These are phyloP conservation scores for Moxostoma hubbsi DNA, from an alignment of 2,797 vertebrate genomes.

Conservation along the genomic window DNA sequence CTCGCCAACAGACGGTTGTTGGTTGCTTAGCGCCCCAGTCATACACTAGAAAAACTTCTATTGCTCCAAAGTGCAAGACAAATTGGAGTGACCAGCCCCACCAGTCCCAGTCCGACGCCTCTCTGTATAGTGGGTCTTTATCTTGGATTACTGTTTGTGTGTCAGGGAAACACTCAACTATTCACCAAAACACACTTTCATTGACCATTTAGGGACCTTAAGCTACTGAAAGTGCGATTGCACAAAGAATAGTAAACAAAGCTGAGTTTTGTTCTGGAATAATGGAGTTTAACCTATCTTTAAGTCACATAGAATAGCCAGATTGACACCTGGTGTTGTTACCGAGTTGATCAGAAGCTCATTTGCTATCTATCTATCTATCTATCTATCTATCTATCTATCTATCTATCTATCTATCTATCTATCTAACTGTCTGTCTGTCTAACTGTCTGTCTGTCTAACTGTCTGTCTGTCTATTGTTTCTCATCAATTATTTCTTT, in stretches of 20 bases:
- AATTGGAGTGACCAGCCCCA: too few species aligned
- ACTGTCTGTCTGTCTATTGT: too few species aligned
- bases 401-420: too few species aligned
- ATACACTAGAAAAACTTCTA: conserved; percentile 32
- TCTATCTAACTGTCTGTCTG: too few species aligned
- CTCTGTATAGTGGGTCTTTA: conserved; percentile 4
- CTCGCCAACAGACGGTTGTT: not conserved
- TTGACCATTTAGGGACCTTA: conserved; percentile 4
- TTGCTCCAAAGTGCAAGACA: not conserved
- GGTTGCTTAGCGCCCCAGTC: conserved; percentile 7
- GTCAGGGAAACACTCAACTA: not conserved
- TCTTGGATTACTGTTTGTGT: conserved; percentile 25
- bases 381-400: too few species aligned
- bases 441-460: too few species aligned
- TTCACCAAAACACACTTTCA: conserved; percentile 21
- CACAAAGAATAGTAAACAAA: conserved; percentile 1
- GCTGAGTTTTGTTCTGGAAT: conserved; percentile 3
- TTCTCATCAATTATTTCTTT: too few species aligned
- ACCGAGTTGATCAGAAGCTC: conserved; percentile 8
- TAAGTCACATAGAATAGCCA: not conserved
- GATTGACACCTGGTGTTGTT: not conserved
- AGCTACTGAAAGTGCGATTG: not conserved
- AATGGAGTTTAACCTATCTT: not conserved
- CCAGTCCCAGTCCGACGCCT: not conserved
- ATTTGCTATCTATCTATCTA: not conserved